Conservation (phyloP, 2,888 invertebrate genomes). For the Limnephilus rhombicus region DNA sequence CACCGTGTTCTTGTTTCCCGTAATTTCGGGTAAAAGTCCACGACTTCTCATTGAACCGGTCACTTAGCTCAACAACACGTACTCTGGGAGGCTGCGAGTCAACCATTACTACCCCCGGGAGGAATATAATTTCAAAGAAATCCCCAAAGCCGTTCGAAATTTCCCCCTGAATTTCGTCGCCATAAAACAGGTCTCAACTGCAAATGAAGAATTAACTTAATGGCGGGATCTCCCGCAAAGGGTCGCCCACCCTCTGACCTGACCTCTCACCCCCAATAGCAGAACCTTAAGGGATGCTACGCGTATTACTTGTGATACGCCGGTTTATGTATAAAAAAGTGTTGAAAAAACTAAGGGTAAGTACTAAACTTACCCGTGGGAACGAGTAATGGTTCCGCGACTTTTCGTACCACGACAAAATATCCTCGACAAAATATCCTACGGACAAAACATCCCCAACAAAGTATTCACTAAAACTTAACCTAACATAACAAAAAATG, state of each 20-base stretch:
- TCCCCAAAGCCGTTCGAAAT: conserved; percentile 35
- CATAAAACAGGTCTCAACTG: conserved; percentile 45
- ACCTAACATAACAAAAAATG: too few species aligned
- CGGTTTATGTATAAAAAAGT: neutral
- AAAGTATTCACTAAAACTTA: too few species aligned
- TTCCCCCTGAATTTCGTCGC: conserved; percentile 20
- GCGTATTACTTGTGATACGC: neutral
- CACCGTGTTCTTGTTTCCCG: neutral
- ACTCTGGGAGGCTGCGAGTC: neutral
- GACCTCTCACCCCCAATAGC: neutral
- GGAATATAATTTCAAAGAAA: conserved; percentile 36
- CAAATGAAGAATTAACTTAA: conserved; percentile 62
- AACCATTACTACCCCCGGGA: conserved; percentile 10
- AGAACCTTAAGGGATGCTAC: neutral
- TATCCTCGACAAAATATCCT: too few species aligned
- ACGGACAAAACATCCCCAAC: too few species aligned
- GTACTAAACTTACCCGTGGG: neutral
- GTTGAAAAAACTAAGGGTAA: neutral
- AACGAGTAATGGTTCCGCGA: neutral
- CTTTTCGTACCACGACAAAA: too few species aligned
- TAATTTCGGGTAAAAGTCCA: neutral
- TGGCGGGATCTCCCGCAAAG: conserved; percentile 41
- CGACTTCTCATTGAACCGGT: neutral
- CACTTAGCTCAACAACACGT: conserved; percentile 4
- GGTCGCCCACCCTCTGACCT: conserved; percentile 20